Evolutionary conservation across 2,888 invertebrate species (phyloP).

Genomic region (Acronicta alni): DNA sequence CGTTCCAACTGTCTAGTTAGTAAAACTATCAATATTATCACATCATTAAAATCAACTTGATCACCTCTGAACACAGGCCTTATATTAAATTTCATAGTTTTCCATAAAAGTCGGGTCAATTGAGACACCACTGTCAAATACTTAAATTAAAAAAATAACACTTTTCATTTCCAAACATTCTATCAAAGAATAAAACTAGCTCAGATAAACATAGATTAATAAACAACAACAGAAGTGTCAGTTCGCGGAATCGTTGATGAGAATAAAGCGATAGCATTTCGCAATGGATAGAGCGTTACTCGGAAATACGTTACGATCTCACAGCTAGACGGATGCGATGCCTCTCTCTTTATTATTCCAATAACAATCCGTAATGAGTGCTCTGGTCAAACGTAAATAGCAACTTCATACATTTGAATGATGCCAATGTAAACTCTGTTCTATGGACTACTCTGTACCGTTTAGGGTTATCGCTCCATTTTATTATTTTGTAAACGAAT

Average conservation of each 20-base stretch:
- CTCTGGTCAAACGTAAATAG: slow-evolving; percentile 89
- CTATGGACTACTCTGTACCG: slow-evolving; percentile 77
- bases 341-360: slow-evolving; percentile 88
- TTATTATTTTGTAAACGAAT: slow-evolving; percentile 29
- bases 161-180: slow-evolving; percentile 66
- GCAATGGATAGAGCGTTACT: slow-evolving; percentile 82
- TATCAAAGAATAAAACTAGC: slow-evolving; percentile 70
- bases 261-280: slow-evolving; percentile 85
- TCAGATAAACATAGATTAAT: slow-evolving; percentile 84
- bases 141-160: slow-evolving; percentile 59
- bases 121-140: slow-evolving; percentile 49
- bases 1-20: slow-evolving; percentile 46
- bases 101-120: slow-evolving; percentile 46
- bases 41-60: slow-evolving; percentile 45
- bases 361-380: slow-evolving; percentile 89
- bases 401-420: slow-evolving; percentile 88
- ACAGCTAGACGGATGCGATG: slow-evolving; percentile 82
- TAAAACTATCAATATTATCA: slow-evolving; percentile 48
- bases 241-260: slow-evolving; percentile 79
- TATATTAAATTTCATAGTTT: slow-evolving; percentile 41
- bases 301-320: slow-evolving; percentile 82
- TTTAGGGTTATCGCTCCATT: slow-evolving; percentile 71
- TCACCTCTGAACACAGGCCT: slow-evolving; percentile 13
- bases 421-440: slow-evolving; percentile 86
- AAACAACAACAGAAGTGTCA: slow-evolving; percentile 85